A percentile compares a stretch with the other conserved stretches of the same genome.
These are phyloP conservation scores for Kryphioiulus occultus DNA, from an alignment of 2,888 invertebrate genomes.

Conservation along the genomic window DNA sequence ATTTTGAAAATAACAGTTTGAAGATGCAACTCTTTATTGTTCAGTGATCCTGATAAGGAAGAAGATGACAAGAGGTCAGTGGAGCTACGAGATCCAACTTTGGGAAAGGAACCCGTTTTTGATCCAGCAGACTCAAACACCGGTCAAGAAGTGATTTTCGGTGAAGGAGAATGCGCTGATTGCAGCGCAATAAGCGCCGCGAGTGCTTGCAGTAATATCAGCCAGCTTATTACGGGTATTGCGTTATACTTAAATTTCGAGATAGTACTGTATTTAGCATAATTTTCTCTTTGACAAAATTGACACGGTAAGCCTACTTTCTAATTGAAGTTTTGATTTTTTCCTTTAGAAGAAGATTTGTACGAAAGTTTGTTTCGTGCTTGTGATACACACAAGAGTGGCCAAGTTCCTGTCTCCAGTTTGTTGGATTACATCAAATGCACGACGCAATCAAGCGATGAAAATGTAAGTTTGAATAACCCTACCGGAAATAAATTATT, in stretches of 20 bases:
- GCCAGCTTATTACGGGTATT: background rate
- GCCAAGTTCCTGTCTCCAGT: constrained; percentile 1
- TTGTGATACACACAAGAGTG: constrained; percentile 1
- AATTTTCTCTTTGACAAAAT: background rate
- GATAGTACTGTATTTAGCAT: background rate
- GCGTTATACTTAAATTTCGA: background rate
- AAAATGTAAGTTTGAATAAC: background rate
- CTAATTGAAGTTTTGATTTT: background rate
- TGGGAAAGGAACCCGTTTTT: background rate
- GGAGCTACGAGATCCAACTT: background rate
- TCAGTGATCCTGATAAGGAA: background rate
- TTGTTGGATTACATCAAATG: constrained; percentile 15
- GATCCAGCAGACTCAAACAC: background rate
- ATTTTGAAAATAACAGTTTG: no score
- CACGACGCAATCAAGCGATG: background rate
- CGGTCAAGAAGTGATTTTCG: background rate
- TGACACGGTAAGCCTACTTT: no score
- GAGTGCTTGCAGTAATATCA: constrained; percentile 2
- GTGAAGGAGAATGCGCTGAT: background rate
- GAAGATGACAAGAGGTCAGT: background rate
- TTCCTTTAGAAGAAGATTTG: constrained; percentile 29
- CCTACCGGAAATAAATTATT: no score
- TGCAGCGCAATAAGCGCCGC: background rate
- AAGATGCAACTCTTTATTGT: no score
- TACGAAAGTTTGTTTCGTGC: background rate